Evolutionary conservation across 2,113 vertebrate genomes (phyloP).

Genomic region (Aldabrachelys gigantea): DNA sequence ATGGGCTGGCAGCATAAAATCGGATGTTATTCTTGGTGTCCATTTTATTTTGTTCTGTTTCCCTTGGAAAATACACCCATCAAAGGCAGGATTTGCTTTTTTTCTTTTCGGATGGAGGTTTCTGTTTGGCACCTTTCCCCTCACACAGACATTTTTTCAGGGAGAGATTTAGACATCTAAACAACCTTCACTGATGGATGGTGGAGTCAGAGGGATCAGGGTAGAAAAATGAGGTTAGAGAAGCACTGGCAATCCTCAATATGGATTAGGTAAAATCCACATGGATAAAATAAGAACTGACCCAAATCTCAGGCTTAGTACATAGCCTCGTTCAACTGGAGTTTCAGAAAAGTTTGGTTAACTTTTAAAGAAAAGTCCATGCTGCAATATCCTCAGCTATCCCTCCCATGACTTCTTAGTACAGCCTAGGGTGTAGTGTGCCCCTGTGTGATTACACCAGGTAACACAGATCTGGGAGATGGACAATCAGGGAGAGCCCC

Average conservation of each 20-base stretch:
- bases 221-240: slow-evolving; percentile 30
- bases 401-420: neutral
- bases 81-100: slow-evolving; percentile 45
- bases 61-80: slow-evolving; percentile 69
- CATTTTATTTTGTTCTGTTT: slow-evolving; percentile 49
- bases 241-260: slow-evolving; percentile 36
- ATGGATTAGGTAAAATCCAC: slow-evolving; percentile 60
- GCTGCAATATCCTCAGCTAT: neutral
- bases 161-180: slow-evolving; percentile 27
- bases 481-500: neutral
- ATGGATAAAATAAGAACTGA: slow-evolving; percentile 52
- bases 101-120: neutral
- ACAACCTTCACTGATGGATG: slow-evolving; percentile 21
- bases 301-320: neutral
- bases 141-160: slow-evolving; percentile 33
- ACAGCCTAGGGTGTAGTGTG: neutral
- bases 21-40: slow-evolving; percentile 77
- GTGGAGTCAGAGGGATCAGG: slow-evolving; percentile 37
- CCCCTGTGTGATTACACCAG: neutral
- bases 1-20: slow-evolving; percentile 69
- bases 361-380: neutral
- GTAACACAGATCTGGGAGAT: neutral
- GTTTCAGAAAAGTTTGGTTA: neutral
- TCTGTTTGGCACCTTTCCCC: slow-evolving; percentile 29
- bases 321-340: neutral